Conservation (phyloP, 2,797 vertebrate species). For the Leucoraja ocellata region DNA sequence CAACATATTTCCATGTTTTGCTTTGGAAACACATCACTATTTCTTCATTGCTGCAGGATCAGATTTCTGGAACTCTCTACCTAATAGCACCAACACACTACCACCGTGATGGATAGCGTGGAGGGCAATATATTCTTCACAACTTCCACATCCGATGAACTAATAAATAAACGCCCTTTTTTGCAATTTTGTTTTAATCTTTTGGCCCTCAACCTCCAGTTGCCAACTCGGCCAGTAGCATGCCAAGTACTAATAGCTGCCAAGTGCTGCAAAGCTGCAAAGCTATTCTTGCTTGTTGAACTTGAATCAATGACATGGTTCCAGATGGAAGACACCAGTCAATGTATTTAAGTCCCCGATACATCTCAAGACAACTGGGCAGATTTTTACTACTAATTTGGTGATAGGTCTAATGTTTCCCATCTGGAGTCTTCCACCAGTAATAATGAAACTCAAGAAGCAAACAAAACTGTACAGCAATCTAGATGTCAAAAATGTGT, state of each 20-base stretch:
- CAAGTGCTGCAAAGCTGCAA: neutral
- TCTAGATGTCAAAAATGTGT: too few relatives aligned
- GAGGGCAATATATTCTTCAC: too few relatives aligned
- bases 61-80: too few relatives aligned
- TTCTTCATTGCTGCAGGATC: too few relatives aligned
- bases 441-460: neutral
- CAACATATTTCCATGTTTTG: too few relatives aligned
- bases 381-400: neutral
- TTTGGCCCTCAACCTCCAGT: neutral
- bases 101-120: too few relatives aligned
- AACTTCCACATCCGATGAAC: too few relatives aligned
- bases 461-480: neutral
- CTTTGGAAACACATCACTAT: too few relatives aligned
- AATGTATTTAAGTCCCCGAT: neutral
- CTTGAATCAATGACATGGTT: neutral
- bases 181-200: neutral
- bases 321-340: conserved; percentile 15
- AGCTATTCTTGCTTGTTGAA: neutral
- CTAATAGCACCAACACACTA: too few relatives aligned
- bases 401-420: neutral
- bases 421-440: neutral
- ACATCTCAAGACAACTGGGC: neutral
- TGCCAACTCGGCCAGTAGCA: neutral
- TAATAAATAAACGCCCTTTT: too few relatives aligned
- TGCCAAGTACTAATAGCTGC: neutral